Evolutionary conservation across 2,888 invertebrate genomes (phyloP).

Genomic region (Masnerella sp.): DNA sequence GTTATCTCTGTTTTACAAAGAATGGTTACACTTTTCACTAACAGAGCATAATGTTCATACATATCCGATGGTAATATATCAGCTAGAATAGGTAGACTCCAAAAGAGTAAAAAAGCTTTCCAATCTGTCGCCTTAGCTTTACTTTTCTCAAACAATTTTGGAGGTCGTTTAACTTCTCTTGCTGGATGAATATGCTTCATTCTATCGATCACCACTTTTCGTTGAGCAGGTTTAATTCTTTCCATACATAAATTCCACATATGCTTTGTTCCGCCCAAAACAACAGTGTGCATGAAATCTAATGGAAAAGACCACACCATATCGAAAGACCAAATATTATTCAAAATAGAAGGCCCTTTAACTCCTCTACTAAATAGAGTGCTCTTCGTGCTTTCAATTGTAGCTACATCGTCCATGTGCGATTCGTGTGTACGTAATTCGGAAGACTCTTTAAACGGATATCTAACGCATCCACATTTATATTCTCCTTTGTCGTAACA

Average conservation of each 20-base stretch:
- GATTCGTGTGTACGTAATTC: constrained; percentile 13
- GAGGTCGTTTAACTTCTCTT: constrained; percentile 22
- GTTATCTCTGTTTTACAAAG: constrained; percentile 26
- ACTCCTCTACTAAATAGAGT: constrained; percentile 19
- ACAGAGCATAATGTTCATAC: constrained; percentile 16
- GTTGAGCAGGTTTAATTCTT: background rate
- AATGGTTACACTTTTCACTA: constrained; percentile 20
- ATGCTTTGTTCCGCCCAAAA: constrained; percentile 26
- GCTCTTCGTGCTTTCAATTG: background rate
- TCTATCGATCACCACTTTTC: background rate
- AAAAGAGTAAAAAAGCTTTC: constrained; percentile 47
- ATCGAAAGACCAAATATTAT: constrained; percentile 23
- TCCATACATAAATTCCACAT: constrained; percentile 21
- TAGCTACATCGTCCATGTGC: constrained; percentile 4
- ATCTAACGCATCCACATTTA: constrained; percentile 2
- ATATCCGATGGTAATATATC: constrained; percentile 15
- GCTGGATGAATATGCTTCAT: constrained; percentile 19
- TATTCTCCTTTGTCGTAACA: constrained; percentile 10
- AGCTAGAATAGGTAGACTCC: constrained; percentile 36
- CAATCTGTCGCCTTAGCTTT: constrained; percentile 48
- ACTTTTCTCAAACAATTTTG: constrained; percentile 6
- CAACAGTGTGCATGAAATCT: constrained; percentile 46
- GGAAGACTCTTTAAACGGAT: constrained; percentile 1
- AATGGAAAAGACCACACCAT: constrained; percentile 44
- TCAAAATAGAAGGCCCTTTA: constrained; percentile 26